Percentiles rank a stretch among this genome's conserved stretches.
phyloP scores from a whole-genome alignment of 2,888 invertebrate genomes.

The Opisthograptis luteolata region DNA sequence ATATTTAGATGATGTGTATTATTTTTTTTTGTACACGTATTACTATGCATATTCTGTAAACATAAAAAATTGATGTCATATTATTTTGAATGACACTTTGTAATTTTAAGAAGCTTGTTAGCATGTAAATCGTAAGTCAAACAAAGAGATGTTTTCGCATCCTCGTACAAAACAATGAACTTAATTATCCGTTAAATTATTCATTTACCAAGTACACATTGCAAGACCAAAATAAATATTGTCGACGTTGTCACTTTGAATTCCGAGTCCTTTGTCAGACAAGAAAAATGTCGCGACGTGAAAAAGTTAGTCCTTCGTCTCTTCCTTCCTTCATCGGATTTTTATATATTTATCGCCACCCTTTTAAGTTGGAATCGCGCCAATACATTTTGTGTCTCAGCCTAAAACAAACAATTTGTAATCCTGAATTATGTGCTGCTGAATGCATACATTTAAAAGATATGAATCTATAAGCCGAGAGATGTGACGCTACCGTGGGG shows the following conservation, averaged over 20 bases:
- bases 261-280: conserved; percentile 60
- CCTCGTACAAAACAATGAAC: conserved; percentile 43
- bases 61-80: no score
- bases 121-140: conserved; percentile 14
- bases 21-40: no score
- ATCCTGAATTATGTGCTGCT: conserved; percentile 83
- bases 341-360: conserved; percentile 77
- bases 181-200: conserved; percentile 69
- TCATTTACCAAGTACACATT: conserved; percentile 65
- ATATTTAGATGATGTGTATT: no score
- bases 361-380: conserved; percentile 81
- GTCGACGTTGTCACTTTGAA: conserved; percentile 38
- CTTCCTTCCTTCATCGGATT: conserved; percentile 70
- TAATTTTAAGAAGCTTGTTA: conserved; percentile 12
- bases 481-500: conserved; percentile 49
- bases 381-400: conserved; percentile 79
- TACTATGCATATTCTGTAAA: no score
- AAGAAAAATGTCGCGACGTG: conserved; percentile 47
- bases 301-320: conserved; percentile 53
- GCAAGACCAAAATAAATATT: conserved; percentile 61
- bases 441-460: conserved; percentile 84
- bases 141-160: conserved; percentile 20
- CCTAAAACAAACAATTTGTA: conserved; percentile 85
- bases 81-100: no score
- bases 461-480: conserved; percentile 78